Percentiles rank a stretch among this genome's conserved stretches.
Evolutionary conservation across 2,113 vertebrate species (phyloP).

Genomic region (Neomonachus schauinslandi): DNA sequence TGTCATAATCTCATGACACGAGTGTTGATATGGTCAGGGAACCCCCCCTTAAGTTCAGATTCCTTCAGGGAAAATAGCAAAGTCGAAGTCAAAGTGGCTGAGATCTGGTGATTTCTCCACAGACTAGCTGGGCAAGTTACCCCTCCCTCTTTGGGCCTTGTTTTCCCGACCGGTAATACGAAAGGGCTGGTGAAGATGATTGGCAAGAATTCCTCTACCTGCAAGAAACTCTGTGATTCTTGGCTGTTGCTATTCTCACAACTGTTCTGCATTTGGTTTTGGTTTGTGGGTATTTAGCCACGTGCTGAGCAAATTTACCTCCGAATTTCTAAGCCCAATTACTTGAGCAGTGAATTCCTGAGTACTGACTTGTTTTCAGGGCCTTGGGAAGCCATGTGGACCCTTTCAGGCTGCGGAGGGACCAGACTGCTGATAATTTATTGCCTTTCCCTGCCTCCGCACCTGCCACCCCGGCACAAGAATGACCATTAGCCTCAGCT

Average conservation of each 20-base stretch:
- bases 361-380: not conserved
- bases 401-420: not conserved
- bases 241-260: not conserved
- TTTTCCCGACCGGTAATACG: not conserved
- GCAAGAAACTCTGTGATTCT: not conserved
- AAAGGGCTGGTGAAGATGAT: not conserved
- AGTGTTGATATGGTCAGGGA: not conserved
- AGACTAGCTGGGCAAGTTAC: not conserved
- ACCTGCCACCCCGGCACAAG: not conserved
- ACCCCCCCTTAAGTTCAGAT: not conserved
- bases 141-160: not conserved
- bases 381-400: not conserved
- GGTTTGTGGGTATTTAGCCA: not conserved
- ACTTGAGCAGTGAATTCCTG: not conserved
- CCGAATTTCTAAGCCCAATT: not conserved
- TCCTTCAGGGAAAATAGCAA: not conserved
- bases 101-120: not conserved
- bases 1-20: not conserved
- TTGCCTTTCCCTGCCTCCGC: not conserved
- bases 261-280: not conserved
- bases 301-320: not conserved
- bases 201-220: not conserved
- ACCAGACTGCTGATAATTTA: not conserved
- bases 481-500: not conserved
- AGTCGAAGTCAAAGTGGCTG: not conserved